Conservation (phyloP, 2,797 vertebrate genomes). For the Phyllotis vaccarum region DNA sequence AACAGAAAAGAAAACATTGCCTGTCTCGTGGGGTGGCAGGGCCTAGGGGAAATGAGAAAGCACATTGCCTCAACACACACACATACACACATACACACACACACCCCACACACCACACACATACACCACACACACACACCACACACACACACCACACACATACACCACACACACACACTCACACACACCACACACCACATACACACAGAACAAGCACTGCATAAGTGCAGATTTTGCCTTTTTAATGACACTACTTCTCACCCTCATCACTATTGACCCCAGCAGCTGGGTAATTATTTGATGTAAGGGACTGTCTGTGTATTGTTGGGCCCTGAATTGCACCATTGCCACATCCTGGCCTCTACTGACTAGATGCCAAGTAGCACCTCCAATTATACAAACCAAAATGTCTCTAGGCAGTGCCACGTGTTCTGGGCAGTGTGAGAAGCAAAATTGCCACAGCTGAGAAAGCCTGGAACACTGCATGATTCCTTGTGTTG, state of each 20-base stretch:
- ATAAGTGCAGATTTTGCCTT: background rate
- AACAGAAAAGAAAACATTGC: background rate
- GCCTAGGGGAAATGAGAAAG: background rate
- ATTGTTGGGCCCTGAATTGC: background rate
- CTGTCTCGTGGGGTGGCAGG: background rate
- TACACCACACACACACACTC: background rate
- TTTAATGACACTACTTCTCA: background rate
- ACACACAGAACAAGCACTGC: too few relatives aligned
- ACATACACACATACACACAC: background rate
- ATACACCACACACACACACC: background rate
- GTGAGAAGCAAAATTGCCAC: background rate
- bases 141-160: background rate
- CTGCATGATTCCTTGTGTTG: rapidly evolving
- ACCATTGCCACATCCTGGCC: background rate
- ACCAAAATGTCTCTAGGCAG: background rate
- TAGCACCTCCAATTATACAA: slow-evolving; percentile 7
- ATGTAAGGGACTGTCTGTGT: background rate
- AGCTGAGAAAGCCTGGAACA: background rate
- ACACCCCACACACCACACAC: background rate
- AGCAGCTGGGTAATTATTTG: background rate
- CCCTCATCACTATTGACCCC: background rate
- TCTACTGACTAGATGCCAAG: slow-evolving; percentile 24
- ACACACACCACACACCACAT: background rate
- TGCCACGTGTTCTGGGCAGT: background rate
- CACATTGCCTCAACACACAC: background rate